Percentiles rank a stretch among this genome's conserved stretches.
Evolutionary conservation across 64 coral and sea anemone species (phyloP).

Genomic region (Stylophora pistillata): DNA sequence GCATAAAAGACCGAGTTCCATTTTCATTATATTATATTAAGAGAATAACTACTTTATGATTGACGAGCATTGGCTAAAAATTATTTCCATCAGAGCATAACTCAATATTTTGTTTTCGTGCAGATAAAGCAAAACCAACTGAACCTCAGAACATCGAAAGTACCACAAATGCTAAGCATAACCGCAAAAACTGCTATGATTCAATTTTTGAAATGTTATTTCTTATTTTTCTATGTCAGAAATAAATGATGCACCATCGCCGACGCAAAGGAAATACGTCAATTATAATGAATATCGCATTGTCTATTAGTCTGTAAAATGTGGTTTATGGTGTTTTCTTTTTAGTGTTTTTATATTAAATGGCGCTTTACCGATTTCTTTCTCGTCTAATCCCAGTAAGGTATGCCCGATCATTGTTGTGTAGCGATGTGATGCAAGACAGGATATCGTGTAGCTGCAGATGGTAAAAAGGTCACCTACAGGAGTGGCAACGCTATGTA

Average conservation of each 20-base stretch:
- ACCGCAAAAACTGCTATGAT: background rate
- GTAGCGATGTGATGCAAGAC: background rate
- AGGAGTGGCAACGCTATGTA: too few relatives aligned
- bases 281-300: too few relatives aligned
- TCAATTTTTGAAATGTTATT: background rate
- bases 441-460: background rate
- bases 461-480: background rate
- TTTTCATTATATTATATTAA: too few relatives aligned
- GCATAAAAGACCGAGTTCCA: too few relatives aligned
- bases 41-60: too few relatives aligned
- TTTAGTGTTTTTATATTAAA: background rate
- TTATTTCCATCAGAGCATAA: too few relatives aligned
- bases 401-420: constrained; percentile 1
- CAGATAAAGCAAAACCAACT: background rate
- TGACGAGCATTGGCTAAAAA: too few relatives aligned
- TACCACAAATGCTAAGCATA: background rate
- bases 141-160: background rate
- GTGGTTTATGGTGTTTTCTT: background rate
- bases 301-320: background rate
- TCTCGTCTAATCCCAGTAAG: background rate
- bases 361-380: background rate
- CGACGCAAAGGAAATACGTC: too few relatives aligned
- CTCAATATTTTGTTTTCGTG: background rate
- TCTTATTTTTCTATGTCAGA: background rate
- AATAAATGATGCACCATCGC: too few relatives aligned